A percentile compares a stretch with the other conserved stretches of the same genome.
phyloP scores from a whole-genome alignment of 2,797 vertebrate genomes.

The Anomalospiza imberbis region DNA sequence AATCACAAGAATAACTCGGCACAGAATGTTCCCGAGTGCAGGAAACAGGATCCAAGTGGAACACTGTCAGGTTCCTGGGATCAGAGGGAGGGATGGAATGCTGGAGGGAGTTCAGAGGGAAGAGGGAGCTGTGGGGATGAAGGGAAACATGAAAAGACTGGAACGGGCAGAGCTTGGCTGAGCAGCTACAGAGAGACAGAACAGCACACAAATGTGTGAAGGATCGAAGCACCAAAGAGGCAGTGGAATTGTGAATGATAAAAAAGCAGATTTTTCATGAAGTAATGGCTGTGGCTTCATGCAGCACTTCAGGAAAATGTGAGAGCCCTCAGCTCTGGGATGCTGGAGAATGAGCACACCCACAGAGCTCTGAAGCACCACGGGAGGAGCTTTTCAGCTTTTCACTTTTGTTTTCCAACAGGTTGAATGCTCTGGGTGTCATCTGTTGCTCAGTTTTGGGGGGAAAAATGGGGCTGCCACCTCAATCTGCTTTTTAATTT shows the following conservation, averaged over 20 bases:
- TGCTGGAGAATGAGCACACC: background rate
- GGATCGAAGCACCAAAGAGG: background rate
- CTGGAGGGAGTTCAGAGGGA: conserved; percentile 12
- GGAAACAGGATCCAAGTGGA: background rate
- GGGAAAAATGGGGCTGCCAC: background rate
- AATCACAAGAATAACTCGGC: background rate
- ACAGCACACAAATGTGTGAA: background rate
- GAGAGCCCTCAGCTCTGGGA: background rate
- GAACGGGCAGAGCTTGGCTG: background rate
- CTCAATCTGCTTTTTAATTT: background rate
- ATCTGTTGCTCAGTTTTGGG: background rate
- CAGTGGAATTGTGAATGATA: background rate
- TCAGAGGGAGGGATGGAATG: background rate
- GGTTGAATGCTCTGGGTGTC: background rate
- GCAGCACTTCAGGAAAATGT: background rate
- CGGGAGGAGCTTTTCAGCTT: background rate
- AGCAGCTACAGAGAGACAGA: background rate
- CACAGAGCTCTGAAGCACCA: background rate
- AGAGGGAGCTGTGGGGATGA: background rate
- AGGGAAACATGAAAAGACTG: background rate
- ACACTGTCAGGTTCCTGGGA: conserved; percentile 12
- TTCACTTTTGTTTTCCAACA: background rate
- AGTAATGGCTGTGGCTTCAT: background rate
- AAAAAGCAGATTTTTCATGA: background rate
- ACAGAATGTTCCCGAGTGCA: conserved; percentile 22